Percentiles rank a stretch among this genome's conserved stretches.
phyloP scores from a whole-genome alignment of 1,140 invertebrate species.

The Aphidius gifuensis region DNA sequence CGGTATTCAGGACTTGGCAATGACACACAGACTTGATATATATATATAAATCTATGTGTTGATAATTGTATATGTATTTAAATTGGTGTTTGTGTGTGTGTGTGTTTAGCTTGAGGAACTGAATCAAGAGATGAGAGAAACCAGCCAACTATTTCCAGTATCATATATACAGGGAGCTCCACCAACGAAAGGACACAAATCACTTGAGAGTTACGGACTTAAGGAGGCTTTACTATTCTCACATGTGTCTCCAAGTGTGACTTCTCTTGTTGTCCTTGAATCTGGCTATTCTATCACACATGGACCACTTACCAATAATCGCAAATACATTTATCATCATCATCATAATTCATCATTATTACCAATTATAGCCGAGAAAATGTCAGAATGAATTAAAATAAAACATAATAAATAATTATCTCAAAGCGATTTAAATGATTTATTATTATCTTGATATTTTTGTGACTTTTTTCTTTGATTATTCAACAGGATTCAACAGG shows the following conservation, averaged over 20 bases:
- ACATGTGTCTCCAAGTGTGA: constrained; percentile 4
- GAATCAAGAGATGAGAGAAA: constrained; percentile 10
- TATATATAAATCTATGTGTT: neutral
- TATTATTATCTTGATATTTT: too few species aligned
- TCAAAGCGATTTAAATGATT: too few species aligned
- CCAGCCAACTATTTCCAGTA: too few species aligned
- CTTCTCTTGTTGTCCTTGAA: neutral
- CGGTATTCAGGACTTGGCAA: constrained; percentile 22
- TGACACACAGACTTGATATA: neutral
- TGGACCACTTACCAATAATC: too few species aligned
- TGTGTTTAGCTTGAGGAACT: constrained; percentile 22
- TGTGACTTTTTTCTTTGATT: too few species aligned
- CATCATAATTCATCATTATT: neutral
- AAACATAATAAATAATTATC: too few species aligned
- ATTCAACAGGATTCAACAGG: too few species aligned
- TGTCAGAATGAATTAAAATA: too few species aligned
- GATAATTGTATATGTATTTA: neutral
- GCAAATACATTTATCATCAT: neutral
- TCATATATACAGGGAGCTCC: constrained; percentile 6
- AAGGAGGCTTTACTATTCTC: constrained; percentile 43
- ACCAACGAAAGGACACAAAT: constrained; percentile 40
- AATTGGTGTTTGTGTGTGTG: constrained; percentile 15
- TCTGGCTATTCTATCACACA: too few species aligned
- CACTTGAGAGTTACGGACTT: constrained; percentile 47
- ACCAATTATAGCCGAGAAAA: neutral